Conservation (phyloP, 1,140 invertebrate species). For the Apolygus lucorum region DNA sequence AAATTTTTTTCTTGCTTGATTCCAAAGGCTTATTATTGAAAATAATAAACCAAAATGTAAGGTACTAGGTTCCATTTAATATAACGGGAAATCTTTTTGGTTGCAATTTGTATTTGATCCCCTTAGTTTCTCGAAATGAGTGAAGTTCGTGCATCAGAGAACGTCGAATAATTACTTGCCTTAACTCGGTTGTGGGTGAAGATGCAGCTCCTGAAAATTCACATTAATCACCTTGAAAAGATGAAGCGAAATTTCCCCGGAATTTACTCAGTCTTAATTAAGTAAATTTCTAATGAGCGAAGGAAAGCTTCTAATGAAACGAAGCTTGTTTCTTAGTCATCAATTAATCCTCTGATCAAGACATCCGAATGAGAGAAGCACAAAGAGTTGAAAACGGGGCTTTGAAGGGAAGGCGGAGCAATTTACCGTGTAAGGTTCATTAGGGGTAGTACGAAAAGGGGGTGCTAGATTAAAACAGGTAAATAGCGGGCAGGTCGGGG, state of each 20-base stretch:
- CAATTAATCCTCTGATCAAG: conserved; percentile 21
- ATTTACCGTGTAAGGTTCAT: conserved; percentile 24
- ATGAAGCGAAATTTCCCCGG: neutral
- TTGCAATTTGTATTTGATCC: no score
- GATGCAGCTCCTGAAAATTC: no score
- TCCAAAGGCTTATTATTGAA: no score
- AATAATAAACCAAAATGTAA: no score
- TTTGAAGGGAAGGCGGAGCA: conserved; percentile 18
- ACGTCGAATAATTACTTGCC: no score
- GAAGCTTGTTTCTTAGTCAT: conserved; percentile 13
- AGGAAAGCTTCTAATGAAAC: neutral
- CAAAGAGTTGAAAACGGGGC: conserved; percentile 21
- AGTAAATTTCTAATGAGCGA: conserved; percentile 3
- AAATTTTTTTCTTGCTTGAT: no score
- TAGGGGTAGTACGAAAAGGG: conserved; percentile 4
- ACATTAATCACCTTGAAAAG: neutral
- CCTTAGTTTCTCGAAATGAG: no score
- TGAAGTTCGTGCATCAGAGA: no score
- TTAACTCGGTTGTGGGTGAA: no score
- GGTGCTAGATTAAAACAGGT: conserved; percentile 22
- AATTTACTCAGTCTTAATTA: neutral
- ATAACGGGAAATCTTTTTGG: no score
- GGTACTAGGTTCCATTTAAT: no score
- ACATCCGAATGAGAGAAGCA: conserved; percentile 15
- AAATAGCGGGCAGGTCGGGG: conserved; percentile 18